phyloP scores from a whole-genome alignment of 2,797 vertebrate genomes.

The Orestias chungarensis region DNA sequence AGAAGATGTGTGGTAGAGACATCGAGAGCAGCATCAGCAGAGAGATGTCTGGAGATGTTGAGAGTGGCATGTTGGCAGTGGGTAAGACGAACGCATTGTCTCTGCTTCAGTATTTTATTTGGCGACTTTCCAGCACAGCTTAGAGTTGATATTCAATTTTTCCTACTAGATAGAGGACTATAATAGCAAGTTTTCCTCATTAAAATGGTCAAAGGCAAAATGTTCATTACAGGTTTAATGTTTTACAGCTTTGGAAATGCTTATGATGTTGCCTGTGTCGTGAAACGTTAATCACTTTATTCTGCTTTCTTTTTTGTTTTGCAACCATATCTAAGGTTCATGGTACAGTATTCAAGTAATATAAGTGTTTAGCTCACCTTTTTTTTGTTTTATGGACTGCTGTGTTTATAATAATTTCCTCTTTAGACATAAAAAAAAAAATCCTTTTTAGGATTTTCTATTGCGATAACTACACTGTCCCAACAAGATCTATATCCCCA shows the following conservation, averaged over 20 bases:
- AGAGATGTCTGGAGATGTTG: conserved; percentile 98
- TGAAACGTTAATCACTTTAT: conserved; percentile 20
- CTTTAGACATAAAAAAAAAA: too few species aligned
- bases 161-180: background rate
- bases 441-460: too few species aligned
- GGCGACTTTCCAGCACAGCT: background rate
- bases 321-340: conserved; percentile 69
- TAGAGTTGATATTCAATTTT: background rate
- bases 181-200: background rate
- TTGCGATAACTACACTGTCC: too few species aligned
- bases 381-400: background rate
- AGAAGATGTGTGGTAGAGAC: conserved; percentile 92
- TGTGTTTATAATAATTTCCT: conserved; percentile 25
- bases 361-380: conserved; percentile 26
- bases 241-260: background rate
- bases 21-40: conserved; percentile 92
- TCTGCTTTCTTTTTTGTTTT: conserved; percentile 46
- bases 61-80: conserved; percentile 95
- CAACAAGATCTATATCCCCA: too few species aligned
- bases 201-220: conserved; percentile 7
- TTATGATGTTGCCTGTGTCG: background rate
- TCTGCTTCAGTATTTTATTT: conserved; percentile 3
- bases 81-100: conserved; percentile 78
- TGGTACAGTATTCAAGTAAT: conserved; percentile 72
- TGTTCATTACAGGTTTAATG: background rate